Conservation (phyloP, 2,888 invertebrate genomes). For the Beris morrisii region DNA sequence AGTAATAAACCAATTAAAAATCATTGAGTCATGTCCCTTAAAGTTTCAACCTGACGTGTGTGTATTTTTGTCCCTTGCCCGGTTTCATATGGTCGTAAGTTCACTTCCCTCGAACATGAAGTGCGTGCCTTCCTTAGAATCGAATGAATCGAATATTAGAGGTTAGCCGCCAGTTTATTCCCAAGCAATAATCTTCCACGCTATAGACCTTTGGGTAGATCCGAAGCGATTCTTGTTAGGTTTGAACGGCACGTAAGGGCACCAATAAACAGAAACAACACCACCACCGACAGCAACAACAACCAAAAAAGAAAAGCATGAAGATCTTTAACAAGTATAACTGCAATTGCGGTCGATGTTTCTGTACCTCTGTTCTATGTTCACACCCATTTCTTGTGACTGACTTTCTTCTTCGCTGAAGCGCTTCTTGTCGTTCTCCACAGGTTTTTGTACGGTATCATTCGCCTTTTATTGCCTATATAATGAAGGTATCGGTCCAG, state of each 20-base stretch:
- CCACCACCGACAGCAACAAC: no score
- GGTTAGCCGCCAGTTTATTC: background rate
- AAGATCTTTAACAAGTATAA: constrained; percentile 32
- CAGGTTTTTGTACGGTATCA: constrained; percentile 3
- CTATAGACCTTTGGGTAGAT: background rate
- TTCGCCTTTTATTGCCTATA: background rate
- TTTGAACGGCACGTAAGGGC: background rate
- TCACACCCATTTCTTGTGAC: constrained; percentile 34
- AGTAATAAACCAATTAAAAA: constrained; percentile 32
- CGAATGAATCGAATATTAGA: background rate
- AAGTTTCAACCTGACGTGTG: constrained; percentile 11
- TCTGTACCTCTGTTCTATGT: constrained; percentile 35
- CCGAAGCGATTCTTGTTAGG: background rate
- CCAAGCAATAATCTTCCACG: no score
- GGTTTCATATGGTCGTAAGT: background rate
- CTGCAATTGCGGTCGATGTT: constrained; percentile 36
- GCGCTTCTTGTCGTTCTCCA: constrained; percentile 8
- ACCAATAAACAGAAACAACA: background rate
- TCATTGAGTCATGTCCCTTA: constrained; percentile 27
- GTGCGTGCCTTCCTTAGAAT: constrained; percentile 36
- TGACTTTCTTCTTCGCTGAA: constrained; percentile 8
- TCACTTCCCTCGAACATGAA: constrained; percentile 13
- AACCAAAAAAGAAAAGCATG: constrained; percentile 8
- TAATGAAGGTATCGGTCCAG: background rate
- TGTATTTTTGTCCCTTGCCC: constrained; percentile 5